A percentile compares a stretch with the other conserved stretches of the same genome.
Evolutionary conservation across 2,797 vertebrate species (phyloP).

Genomic region (Enteromius fasciolatus): DNA sequence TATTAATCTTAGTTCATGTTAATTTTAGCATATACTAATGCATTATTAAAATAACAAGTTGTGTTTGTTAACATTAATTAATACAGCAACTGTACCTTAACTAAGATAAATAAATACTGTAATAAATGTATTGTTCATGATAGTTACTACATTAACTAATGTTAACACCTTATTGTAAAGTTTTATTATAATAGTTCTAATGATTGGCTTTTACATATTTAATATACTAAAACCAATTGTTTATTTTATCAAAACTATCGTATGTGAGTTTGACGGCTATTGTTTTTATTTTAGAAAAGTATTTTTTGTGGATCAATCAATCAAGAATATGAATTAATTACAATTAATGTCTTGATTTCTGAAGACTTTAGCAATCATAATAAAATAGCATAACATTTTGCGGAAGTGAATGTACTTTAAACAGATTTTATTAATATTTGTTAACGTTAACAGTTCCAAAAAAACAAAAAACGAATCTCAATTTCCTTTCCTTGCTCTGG

Average conservation of each 20-base stretch:
- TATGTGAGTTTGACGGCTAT: background rate
- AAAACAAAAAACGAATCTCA: background rate
- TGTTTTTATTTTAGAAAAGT: background rate
- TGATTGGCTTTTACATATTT: background rate
- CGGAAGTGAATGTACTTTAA: background rate
- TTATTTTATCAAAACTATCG: background rate
- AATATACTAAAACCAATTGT: background rate
- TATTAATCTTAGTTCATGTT: too few relatives aligned
- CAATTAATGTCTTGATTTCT: background rate
- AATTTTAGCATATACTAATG: too few relatives aligned
- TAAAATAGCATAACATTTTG: background rate
- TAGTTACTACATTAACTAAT: too few relatives aligned
- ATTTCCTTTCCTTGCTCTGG: too few relatives aligned
- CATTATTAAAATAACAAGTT: too few relatives aligned
- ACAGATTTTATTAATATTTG: background rate
- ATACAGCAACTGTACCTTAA: too few relatives aligned
- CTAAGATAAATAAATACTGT: too few relatives aligned
- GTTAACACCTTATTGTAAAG: too few relatives aligned
- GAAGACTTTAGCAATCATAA: background rate
- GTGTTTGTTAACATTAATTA: too few relatives aligned
- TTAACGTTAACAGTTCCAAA: background rate
- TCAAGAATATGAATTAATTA: background rate
- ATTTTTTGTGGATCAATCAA: background rate
- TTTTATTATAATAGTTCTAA: background rate
- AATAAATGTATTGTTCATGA: too few relatives aligned